These are phyloP conservation scores for Tragelaphus strepsiceros DNA, from an alignment of 2,113 vertebrate genomes.

Conservation along the genomic window DNA sequence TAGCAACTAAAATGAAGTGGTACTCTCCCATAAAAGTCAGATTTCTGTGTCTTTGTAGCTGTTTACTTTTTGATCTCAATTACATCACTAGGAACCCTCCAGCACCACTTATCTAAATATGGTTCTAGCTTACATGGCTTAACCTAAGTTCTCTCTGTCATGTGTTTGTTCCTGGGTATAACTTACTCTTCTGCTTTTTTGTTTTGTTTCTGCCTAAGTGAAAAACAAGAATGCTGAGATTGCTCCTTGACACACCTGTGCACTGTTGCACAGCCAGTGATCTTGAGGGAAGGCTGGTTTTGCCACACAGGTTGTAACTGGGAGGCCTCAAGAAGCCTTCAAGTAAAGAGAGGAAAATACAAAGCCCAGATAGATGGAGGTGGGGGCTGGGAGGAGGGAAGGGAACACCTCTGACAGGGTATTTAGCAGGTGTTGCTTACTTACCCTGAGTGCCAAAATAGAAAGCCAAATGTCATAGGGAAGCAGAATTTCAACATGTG, in stretches of 20 bases:
- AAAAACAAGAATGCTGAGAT: conserved; percentile 70
- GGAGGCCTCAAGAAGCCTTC: conserved; percentile 54
- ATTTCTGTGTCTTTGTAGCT: not conserved
- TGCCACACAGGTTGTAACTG: conserved; percentile 46
- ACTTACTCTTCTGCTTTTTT: conserved; percentile 73
- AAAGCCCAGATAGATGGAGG: not conserved
- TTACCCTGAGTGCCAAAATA: not conserved
- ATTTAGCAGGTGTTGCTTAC: not conserved
- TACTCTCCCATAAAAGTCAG: not conserved
- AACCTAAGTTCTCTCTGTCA: not conserved
- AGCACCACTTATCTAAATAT: not conserved
- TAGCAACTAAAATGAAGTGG: not conserved
- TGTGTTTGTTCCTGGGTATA: conserved; percentile 70
- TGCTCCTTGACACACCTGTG: conserved; percentile 69
- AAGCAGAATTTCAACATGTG: not conserved
- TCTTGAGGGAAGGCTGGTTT: conserved; percentile 1
- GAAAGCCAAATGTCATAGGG: not conserved
- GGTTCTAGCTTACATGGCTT: not conserved
- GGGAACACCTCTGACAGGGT: not conserved
- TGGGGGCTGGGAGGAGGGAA: not conserved
- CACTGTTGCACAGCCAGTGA: not conserved
- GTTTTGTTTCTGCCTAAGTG: conserved; percentile 76
- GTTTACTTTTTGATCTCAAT: not conserved
- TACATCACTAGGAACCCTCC: not conserved
- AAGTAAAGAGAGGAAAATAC: conserved; percentile 6